Evolutionary conservation across 2,888 invertebrate genomes (phyloP).

Genomic region (Apantesis nais): DNA sequence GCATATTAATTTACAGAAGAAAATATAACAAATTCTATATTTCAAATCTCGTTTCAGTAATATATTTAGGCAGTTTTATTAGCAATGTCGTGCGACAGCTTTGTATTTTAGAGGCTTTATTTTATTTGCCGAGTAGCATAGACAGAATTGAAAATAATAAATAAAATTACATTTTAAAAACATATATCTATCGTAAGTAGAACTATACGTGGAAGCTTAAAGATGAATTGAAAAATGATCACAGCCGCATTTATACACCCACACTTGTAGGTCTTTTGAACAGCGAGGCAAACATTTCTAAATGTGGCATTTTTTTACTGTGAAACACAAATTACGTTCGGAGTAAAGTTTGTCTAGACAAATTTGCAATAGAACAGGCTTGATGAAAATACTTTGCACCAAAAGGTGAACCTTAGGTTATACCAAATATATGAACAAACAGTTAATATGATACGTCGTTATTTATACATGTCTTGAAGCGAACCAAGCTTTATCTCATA

Average conservation of each 20-base stretch:
- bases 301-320: constrained; percentile 37
- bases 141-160: constrained; percentile 15
- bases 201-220: constrained; percentile 31
- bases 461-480: constrained; percentile 26
- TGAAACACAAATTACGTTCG: constrained; percentile 39
- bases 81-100: constrained; percentile 21
- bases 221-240: constrained; percentile 33
- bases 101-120: constrained; percentile 16
- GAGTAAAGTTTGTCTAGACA: constrained; percentile 38
- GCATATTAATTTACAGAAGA: no score
- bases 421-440: background rate
- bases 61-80: constrained; percentile 27
- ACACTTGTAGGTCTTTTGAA: constrained; percentile 26
- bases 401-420: constrained; percentile 15
- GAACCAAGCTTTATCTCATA: constrained; percentile 57
- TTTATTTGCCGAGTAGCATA: constrained; percentile 13
- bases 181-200: constrained; percentile 15
- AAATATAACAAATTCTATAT: no score
- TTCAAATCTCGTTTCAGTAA: constrained; percentile 29
- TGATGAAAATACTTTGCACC: constrained; percentile 27
- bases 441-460: constrained; percentile 27
- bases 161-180: constrained; percentile 19
- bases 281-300: constrained; percentile 37
- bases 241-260: constrained; percentile 26
- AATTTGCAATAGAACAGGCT: constrained; percentile 42